Conservation (phyloP, 2,113 vertebrate genomes). For the Drymodes brunneopygia region DNA sequence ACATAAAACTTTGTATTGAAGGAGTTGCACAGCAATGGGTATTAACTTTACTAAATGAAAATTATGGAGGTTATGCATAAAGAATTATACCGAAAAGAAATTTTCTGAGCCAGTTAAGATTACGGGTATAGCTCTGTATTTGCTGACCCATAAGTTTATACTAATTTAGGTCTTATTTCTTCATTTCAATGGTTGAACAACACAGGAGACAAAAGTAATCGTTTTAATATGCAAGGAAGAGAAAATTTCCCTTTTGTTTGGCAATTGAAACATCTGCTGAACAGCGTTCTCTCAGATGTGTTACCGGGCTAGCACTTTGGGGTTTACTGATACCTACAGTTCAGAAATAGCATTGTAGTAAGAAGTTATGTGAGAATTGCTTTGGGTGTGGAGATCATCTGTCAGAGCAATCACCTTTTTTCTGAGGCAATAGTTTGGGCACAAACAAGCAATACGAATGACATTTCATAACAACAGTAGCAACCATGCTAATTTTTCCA, state of each 20-base stretch:
- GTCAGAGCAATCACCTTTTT: background rate
- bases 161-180: background rate
- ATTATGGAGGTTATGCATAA: background rate
- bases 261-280: background rate
- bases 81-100: background rate
- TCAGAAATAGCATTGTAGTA: background rate
- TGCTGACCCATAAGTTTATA: background rate
- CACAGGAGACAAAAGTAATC: background rate
- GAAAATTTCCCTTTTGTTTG: background rate
- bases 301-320: background rate
- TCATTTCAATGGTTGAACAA: background rate
- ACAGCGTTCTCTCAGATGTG: background rate
- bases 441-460: background rate
- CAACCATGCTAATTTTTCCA: background rate
- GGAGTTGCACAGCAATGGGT: background rate
- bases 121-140: background rate
- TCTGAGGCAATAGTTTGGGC: background rate
- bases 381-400: background rate
- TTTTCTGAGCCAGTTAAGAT: background rate
- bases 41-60: background rate
- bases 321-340: background rate
- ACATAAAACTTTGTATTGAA: background rate
- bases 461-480: background rate
- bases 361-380: background rate
- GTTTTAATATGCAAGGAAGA: background rate